These are phyloP conservation scores for Podarcis muralis DNA, from an alignment of 2,113 vertebrate genomes.

Conservation along the genomic window DNA sequence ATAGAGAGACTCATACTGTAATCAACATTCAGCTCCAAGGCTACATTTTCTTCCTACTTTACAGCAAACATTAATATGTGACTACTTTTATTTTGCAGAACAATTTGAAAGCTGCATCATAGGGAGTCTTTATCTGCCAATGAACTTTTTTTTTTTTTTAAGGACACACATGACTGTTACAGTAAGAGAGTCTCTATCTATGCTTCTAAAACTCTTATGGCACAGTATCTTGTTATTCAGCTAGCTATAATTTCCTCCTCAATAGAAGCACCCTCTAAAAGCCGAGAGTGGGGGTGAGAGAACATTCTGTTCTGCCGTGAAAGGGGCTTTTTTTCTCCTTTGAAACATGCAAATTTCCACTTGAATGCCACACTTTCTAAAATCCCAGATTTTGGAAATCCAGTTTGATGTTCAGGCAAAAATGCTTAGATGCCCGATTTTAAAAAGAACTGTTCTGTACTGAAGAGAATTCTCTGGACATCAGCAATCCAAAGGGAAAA, in stretches of 20 bases:
- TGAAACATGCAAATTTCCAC: not conserved
- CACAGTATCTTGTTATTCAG: constrained; percentile 36
- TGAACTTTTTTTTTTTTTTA: not conserved
- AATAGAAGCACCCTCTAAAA: not conserved
- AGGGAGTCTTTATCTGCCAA: constrained; percentile 39
- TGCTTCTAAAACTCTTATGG: constrained; percentile 56
- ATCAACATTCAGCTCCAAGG: constrained; percentile 51
- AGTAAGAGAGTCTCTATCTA: constrained; percentile 26
- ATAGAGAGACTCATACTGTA: constrained; percentile 27
- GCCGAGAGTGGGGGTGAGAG: not conserved
- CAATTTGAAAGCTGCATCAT: constrained; percentile 30
- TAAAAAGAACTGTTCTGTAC: not conserved
- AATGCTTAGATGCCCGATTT: not conserved
- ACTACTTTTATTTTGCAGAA: constrained; percentile 50
- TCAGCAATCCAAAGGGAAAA: not conserved
- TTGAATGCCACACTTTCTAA: not conserved
- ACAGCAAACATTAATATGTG: constrained; percentile 41
- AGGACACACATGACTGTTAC: not conserved
- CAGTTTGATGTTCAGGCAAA: accelerated
- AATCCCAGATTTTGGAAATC: not conserved
- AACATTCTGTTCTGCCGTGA: accelerated
- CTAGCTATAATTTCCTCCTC: constrained; percentile 14
- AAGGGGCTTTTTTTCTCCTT: not conserved
- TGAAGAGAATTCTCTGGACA: not conserved
- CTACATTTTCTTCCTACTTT: constrained; percentile 56